Conservation (phyloP, 2,888 invertebrate species). For the Phalangium opilio region DNA sequence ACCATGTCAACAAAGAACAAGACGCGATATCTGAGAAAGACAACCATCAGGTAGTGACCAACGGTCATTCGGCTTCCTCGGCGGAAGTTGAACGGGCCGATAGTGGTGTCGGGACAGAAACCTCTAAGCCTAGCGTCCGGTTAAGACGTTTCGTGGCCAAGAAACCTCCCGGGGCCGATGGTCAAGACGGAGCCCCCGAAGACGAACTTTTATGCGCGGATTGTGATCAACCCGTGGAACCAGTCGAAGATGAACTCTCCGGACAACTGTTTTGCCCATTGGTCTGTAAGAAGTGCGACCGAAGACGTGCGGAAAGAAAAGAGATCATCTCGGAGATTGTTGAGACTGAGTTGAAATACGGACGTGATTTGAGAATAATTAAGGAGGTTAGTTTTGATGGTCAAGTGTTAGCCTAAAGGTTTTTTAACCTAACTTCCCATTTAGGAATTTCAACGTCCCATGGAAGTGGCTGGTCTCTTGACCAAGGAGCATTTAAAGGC, state of each 20-base stretch:
- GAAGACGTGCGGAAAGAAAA: constrained; percentile 73
- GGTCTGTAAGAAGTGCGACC: constrained; percentile 65
- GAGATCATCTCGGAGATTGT: constrained; percentile 90
- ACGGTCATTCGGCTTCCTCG: not conserved
- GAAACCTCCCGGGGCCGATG: constrained; percentile 39
- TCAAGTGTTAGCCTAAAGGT: not conserved
- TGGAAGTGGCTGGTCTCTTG: constrained; percentile 76
- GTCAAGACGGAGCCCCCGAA: constrained; percentile 33
- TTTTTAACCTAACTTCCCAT: constrained; percentile 33
- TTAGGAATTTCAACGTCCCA: constrained; percentile 45
- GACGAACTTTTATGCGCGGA: constrained; percentile 48
- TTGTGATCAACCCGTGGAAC: constrained; percentile 65
- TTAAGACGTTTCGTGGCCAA: constrained; percentile 9
- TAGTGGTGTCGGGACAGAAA: constrained; percentile 82
- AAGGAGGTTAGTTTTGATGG: constrained; percentile 45
- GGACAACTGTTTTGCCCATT: constrained; percentile 12
- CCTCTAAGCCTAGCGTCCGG: constrained; percentile 60
- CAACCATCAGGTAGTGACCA: too few species aligned
- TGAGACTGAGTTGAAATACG: constrained; percentile 90
- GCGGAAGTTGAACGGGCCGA: constrained; percentile 78
- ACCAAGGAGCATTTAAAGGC: constrained; percentile 79
- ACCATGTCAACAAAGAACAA: too few species aligned
- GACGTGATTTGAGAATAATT: constrained; percentile 77
- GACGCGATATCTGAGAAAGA: too few species aligned
- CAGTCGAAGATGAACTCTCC: constrained; percentile 38